Conservation (phyloP, 2,888 invertebrate species). For the Callyntrura guangdongensis region DNA sequence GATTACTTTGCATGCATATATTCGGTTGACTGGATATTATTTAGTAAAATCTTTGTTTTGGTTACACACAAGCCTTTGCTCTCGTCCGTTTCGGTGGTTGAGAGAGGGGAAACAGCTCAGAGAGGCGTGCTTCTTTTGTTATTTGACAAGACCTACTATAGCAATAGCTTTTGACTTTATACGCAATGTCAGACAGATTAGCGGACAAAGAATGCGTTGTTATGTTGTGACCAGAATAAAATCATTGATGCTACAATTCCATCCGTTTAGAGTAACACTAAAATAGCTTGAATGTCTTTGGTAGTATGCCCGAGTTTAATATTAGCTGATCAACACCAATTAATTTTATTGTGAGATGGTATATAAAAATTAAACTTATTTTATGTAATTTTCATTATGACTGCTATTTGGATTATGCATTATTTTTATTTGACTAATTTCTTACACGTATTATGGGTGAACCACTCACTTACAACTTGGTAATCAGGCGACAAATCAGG, state of each 20-base stretch:
- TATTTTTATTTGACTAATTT: not conserved
- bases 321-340: not conserved
- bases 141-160: constrained; percentile 36
- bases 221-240: not conserved
- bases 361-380: too few relatives aligned
- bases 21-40: constrained; percentile 53
- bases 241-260: too few relatives aligned
- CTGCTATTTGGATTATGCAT: not conserved
- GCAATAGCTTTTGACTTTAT: constrained; percentile 27
- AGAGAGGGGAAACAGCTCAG: constrained; percentile 54
- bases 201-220: not conserved
- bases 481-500: constrained; percentile 52
- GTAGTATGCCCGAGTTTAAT: not conserved
- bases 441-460: not conserved
- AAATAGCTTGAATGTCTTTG: not conserved
- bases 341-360: not conserved
- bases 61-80: constrained; percentile 68
- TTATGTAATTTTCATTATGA: too few relatives aligned
- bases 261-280: too few relatives aligned
- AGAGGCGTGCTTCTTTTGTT: constrained; percentile 35
- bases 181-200: not conserved
- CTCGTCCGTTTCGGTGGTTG: constrained; percentile 69
- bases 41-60: constrained; percentile 67
- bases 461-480: constrained; percentile 8
- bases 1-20: constrained; percentile 54